Evolutionary conservation across 2,113 vertebrate species (phyloP), one percentile per base, ranked within the genome.

Genomic region (Psophia crepitans): DNA sequence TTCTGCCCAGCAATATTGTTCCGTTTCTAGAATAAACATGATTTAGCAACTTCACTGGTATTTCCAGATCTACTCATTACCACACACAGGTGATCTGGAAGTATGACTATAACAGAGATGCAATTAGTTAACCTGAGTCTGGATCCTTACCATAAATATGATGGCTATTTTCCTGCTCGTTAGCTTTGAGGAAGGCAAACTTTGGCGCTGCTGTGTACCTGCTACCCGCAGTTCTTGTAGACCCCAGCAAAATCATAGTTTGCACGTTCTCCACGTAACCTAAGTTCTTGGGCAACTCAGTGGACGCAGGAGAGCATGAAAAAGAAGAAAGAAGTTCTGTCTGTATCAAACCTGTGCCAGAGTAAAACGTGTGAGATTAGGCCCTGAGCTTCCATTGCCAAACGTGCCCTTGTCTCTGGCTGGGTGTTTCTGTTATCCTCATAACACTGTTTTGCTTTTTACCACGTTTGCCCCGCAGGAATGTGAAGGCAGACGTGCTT

Each of bases 401-500:
- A 57, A 26, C 2, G 33, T 33, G 56, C 12, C 60, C 43, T 46
- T 37, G 51, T 46, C 33, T 41, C 7, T 58, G 46, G 33, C 69
- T 20, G 43, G 26, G 60, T 5, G 4, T 68, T 89, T 30, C 63
- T 44, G 9, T 28, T 26, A 19, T 14, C 65, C 73, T 32, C 37
- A 5, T 20, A 9, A 28, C 15, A 20, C 2, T 5, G 23, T 54
- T 32, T 6, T 1, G 15, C 30, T 69, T 54, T 65, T 27, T 26
- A 37, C 64, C 54, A 9, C 6, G 3, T 68, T 81, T 48, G 6
- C 84, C 28, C 35, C 8, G 1, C 6, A 33, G 73, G 14, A 20
- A 14, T 6, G 2, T 5, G 68, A 68, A 30, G 7, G 2, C 30
- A 22, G 48, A 30, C 2, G 1, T 41, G 16, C 63, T 43, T 4